These are phyloP conservation scores for Phasianus colchicus DNA, from an alignment of 2,113 vertebrate species.

Conservation along the genomic window DNA sequence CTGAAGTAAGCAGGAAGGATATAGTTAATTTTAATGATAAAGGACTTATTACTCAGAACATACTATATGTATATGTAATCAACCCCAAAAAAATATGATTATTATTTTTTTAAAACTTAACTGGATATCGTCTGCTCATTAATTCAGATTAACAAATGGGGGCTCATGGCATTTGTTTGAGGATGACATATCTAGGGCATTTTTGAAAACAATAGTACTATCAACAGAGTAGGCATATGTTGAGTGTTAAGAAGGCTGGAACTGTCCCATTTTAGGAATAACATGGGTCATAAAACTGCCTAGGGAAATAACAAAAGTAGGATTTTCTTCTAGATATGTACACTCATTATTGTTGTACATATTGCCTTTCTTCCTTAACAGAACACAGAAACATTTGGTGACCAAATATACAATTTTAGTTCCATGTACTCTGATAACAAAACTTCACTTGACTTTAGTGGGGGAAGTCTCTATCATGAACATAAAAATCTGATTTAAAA, in stretches of 20 bases:
- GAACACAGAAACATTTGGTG: not conserved
- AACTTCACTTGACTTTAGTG: not conserved
- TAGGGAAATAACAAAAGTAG: not conserved
- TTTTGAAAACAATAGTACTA: slow-evolving; percentile 14
- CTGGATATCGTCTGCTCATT: slow-evolving; percentile 55
- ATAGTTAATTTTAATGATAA: not conserved
- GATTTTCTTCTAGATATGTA: not conserved
- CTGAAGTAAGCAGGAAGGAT: not conserved
- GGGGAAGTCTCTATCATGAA: not conserved
- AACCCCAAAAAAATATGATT: not conserved
- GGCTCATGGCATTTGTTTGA: not conserved
- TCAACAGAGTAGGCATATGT: not conserved
- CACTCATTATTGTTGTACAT: not conserved
- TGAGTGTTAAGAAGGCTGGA: slow-evolving; percentile 29
- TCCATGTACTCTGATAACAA: not conserved
- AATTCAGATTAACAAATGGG: slow-evolving; percentile 60
- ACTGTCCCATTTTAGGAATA: not conserved
- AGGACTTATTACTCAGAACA: not conserved
- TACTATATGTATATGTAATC: not conserved
- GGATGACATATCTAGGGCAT: slow-evolving; percentile 60
- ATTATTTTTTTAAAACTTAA: not conserved
- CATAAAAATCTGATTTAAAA: not conserved
- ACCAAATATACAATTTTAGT: not conserved
- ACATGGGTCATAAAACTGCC: not conserved
- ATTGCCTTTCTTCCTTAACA: not conserved